Base-by-base conservation (phyloP, 2,888 invertebrate species). In the Himalopsyche kuldschensis region DNA sequence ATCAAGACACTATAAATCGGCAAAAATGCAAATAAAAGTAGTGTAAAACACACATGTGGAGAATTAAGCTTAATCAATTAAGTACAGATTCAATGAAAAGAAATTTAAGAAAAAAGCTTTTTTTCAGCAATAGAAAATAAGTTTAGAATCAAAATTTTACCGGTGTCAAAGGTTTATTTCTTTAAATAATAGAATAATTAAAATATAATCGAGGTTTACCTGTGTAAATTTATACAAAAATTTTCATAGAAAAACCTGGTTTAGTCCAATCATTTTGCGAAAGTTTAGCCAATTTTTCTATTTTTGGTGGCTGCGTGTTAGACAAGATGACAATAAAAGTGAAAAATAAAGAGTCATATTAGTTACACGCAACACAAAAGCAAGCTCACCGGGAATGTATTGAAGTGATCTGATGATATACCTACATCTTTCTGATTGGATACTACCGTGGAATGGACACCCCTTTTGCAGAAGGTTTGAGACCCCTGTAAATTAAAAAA, bases 371-470 rank as follows among this genome's bases (percentile, higher is more conserved):
- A 69, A 84, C 84, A 84, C 47, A 75, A 48, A 80, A 32, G 84
- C 79, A 82, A 63, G 85, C 86, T 86, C 86, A 86, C 86, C 86
- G 86, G 85, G 84, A 86, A 86, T 31, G 83, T 78, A 79, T 48
- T 75, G 81, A 81, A 47, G 78, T 81, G 82, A 77, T 85, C 85
- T 24, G 78, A 78, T 46, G 84, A 78, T 83, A 86, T 86, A 86
- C 86, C 86, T 86, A 86, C 86, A 84, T 85, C 86, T 82, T 85
- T 86, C 48, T 85, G 83, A 63, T 76, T 78, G 27, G 83, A 84
- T 81, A 81, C 82, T 84, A 86, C 86, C 82, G 85, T 83, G 48
- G 84, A 63, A 41, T 86, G 86, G 20, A 86, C 79, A 55, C 81
- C 79, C 77, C 85, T 85, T 79, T 86, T 86, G 79, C 79, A 75